Percentiles rank a stretch among this genome's conserved stretches.
Conservation (phyloP, 2,797 vertebrate species). For the Lophura swinhoii region DNA sequence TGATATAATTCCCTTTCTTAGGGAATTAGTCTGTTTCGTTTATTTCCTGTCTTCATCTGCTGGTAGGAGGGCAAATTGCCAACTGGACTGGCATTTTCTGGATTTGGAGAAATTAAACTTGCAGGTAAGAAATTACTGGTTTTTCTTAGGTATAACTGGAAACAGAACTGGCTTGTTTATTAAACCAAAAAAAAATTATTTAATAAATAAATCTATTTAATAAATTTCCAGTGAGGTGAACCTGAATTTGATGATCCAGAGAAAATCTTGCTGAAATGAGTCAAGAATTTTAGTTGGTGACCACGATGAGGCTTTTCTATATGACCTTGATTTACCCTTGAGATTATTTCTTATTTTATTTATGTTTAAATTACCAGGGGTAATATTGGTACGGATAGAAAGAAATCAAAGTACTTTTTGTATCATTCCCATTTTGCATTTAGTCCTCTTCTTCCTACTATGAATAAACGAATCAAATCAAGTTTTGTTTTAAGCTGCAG, state of each 20-base stretch:
- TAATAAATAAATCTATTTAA: neutral
- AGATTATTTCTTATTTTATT: neutral
- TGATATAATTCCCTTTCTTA: conserved; percentile 68
- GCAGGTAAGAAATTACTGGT: conserved; percentile 65
- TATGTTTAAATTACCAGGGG: neutral
- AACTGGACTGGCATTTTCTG: conserved; percentile 67
- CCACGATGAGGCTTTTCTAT: neutral
- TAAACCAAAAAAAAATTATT: neutral
- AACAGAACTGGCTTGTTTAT: conserved; percentile 10
- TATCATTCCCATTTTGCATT: neutral
- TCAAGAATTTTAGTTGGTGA: neutral
- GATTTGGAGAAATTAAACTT: conserved; percentile 73
- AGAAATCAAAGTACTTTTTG: neutral
- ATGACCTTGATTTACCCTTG: neutral
- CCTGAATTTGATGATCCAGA: neutral
- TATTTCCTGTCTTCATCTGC: conserved; percentile 74
- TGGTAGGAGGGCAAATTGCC: conserved; percentile 71
- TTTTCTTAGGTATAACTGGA: conserved; percentile 49
- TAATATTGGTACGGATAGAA: neutral
- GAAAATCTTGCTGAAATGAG: neutral
- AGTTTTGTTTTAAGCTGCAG: neutral
- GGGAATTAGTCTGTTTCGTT: conserved; percentile 71
- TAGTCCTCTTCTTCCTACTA: neutral
- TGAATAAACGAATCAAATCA: neutral
- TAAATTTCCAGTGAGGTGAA: neutral